Percentiles rank a stretch among this genome's conserved stretches.
phyloP scores from a whole-genome alignment of 1,140 invertebrate genomes.

The Arctopsyche grandis region DNA sequence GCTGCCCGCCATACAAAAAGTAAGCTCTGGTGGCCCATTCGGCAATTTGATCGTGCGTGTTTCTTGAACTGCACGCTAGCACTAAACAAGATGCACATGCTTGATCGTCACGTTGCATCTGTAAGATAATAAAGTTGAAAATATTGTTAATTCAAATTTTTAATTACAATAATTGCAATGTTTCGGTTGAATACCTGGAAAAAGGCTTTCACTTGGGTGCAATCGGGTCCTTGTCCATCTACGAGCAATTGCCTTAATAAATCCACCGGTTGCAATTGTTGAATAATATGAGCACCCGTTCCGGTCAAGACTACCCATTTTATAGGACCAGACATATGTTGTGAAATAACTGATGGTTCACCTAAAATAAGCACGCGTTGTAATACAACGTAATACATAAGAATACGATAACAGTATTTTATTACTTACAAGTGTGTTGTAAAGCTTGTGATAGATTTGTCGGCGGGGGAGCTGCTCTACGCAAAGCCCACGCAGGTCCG shows the following conservation, averaged over 20 bases:
- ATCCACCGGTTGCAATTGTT: slow-evolving; percentile 87
- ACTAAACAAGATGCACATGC: slow-evolving; percentile 90
- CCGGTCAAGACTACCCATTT: slow-evolving; percentile 88
- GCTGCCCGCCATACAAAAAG: slow-evolving; percentile 90
- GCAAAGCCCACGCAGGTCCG: slow-evolving; percentile 81
- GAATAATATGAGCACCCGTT: slow-evolving; percentile 85
- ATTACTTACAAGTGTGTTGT: slow-evolving; percentile 57
- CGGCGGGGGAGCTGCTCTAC: slow-evolving; percentile 52
- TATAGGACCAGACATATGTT: slow-evolving; percentile 69
- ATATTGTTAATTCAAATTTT: background rate
- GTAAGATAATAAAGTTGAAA: background rate
- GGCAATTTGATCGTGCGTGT: slow-evolving; percentile 73
- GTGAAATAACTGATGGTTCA: slow-evolving; percentile 75
- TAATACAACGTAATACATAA: too few species aligned
- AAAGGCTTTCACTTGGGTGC: slow-evolving; percentile 84
- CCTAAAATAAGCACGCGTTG: slow-evolving; percentile 52
- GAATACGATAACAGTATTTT: too few species aligned
- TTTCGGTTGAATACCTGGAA: slow-evolving; percentile 71
- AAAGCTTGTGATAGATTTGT: slow-evolving; percentile 53
- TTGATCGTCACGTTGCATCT: slow-evolving; percentile 82
- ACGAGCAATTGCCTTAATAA: slow-evolving; percentile 82
- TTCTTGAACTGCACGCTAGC: slow-evolving; percentile 78
- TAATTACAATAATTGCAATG: background rate
- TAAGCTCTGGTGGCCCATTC: slow-evolving; percentile 93
- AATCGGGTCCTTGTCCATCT: slow-evolving; percentile 85